Conservation (phyloP, 2,888 invertebrate species). For the Spialia ferax region DNA sequence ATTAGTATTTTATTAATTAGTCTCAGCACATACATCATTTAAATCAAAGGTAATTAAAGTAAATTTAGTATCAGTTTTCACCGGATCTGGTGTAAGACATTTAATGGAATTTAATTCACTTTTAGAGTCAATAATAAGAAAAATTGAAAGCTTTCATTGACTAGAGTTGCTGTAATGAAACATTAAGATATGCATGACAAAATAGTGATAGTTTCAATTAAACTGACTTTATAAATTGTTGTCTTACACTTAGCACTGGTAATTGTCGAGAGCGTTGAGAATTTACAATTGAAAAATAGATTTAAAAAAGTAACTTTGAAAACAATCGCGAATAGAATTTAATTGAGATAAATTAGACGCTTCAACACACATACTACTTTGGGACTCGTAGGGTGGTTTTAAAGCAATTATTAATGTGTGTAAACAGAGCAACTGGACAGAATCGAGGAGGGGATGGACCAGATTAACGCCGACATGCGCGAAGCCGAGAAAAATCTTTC, state of each 20-base stretch:
- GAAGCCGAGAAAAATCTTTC: slow-evolving; percentile 99
- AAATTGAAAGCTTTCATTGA: slow-evolving; percentile 62
- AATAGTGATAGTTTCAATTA: slow-evolving; percentile 49
- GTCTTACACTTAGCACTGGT: slow-evolving; percentile 82
- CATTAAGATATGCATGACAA: slow-evolving; percentile 62
- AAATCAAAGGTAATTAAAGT: slow-evolving; percentile 71
- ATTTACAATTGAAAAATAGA: slow-evolving; percentile 67
- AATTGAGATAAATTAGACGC: slow-evolving; percentile 64
- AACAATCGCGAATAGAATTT: slow-evolving; percentile 43
- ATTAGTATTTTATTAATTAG: slow-evolving; percentile 74
- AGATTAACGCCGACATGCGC: slow-evolving; percentile 99
- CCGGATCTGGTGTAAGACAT: slow-evolving; percentile 82
- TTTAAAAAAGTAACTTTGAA: slow-evolving; percentile 40
- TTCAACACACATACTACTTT: slow-evolving; percentile 60
- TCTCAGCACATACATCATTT: slow-evolving; percentile 83
- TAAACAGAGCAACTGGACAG: slow-evolving; percentile 99
- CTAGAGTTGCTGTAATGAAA: slow-evolving; percentile 61
- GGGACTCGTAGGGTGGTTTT: slow-evolving; percentile 60
- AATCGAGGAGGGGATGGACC: slow-evolving; percentile 99
- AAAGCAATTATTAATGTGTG: slow-evolving; percentile 74
- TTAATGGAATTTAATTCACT: slow-evolving; percentile 46
- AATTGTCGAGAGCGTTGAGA: slow-evolving; percentile 86
- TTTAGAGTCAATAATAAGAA: slow-evolving; percentile 35
- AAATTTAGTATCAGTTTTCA: slow-evolving; percentile 60
- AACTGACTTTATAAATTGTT: slow-evolving; percentile 52